Evolutionary conservation across 2,888 invertebrate species (phyloP).

Genomic region (Clivina fossor): DNA sequence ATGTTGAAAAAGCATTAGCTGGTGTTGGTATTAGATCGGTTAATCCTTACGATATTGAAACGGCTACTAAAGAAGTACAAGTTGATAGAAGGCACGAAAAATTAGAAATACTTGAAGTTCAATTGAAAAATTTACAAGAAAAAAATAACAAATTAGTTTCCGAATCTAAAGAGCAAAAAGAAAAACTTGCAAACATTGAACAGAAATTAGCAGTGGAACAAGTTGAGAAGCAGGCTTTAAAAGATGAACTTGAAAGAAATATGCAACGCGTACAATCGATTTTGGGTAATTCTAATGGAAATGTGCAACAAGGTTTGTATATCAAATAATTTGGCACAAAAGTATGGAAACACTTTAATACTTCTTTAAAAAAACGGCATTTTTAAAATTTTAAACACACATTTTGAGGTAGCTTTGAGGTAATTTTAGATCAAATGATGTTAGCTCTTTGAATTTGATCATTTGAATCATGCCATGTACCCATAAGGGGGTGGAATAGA

Average conservation of each 20-base stretch:
- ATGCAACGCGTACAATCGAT: conserved; percentile 69
- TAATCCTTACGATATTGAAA: conserved; percentile 45
- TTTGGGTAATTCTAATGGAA: conserved; percentile 54
- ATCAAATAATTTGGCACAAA: too few species aligned
- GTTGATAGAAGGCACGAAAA: conserved; percentile 46
- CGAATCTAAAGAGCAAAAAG: conserved; percentile 48
- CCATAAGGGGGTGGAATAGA: too few species aligned
- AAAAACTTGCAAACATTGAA: conserved; percentile 48
- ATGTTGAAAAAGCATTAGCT: conserved; percentile 48
- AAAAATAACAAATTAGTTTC: conserved; percentile 2
- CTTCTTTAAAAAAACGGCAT: too few species aligned
- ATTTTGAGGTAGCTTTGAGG: too few species aligned
- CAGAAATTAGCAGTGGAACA: conserved; percentile 67
- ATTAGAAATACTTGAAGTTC: conserved; percentile 61
- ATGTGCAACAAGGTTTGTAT: conserved; percentile 38
- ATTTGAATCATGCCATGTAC: too few species aligned
- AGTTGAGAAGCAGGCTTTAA: conserved; percentile 71
- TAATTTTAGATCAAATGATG: too few species aligned
- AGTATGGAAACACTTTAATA: too few species aligned
- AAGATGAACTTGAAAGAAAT: conserved; percentile 73
- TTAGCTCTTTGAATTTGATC: too few species aligned
- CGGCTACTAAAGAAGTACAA: conserved; percentile 44
- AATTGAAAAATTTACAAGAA: conserved; percentile 58
- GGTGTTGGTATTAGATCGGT: conserved; percentile 36
- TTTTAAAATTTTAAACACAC: too few species aligned